Base-by-base conservation (phyloP, 2,888 invertebrate species). In the Melieria omissa region DNA sequence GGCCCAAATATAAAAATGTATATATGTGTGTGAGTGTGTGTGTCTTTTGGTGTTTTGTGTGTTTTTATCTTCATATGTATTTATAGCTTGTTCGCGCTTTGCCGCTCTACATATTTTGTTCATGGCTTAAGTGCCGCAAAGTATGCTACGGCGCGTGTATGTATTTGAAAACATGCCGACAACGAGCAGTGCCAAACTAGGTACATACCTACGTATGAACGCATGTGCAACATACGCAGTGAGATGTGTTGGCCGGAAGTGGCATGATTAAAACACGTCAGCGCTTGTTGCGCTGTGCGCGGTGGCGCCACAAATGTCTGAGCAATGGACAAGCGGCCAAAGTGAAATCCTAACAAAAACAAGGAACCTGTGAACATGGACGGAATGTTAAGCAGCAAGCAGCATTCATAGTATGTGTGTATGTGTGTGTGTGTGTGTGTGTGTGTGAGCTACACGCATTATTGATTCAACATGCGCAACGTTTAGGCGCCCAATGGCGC, bases 401-500 rank as follows among this genome's bases (percentile, higher is more conserved):
- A 57, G 16, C 57, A 14, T 57, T 57, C 9, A 4, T 16, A 5
- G 14, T 57, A 29, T 57, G n/a, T 29, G 10, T 29, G 29, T 55
- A 14, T 55, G 57, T 2, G 7, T 29, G 9, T 55, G 57, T 4
- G n/a, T 14, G 14, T 55, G 8, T 55, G 57, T 55, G 8, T 10
- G 10, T 55, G 8, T 55, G 57, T 55, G 8, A 4, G 10, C 29
- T 29, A 29, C 29, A 29, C 29, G 29, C 67, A 61, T 67, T 67
- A 67, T 67, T 67, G 67, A 67, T 67, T 67, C 67, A 67, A 67
- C 67, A 67, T 67, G 67, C 44, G 61, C 67, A 29, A 61, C 44
- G 67, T 67, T 61, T 61, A 61, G 61, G 67, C 60, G 67, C 52
- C 52, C 61, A 66, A 41, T 66, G 57, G 58, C 66, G 41, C 29